Percentiles rank a stretch among this genome's conserved stretches.
phyloP scores from a whole-genome alignment of 2,113 vertebrate species.

The Andinoacara biseriatus region DNA sequence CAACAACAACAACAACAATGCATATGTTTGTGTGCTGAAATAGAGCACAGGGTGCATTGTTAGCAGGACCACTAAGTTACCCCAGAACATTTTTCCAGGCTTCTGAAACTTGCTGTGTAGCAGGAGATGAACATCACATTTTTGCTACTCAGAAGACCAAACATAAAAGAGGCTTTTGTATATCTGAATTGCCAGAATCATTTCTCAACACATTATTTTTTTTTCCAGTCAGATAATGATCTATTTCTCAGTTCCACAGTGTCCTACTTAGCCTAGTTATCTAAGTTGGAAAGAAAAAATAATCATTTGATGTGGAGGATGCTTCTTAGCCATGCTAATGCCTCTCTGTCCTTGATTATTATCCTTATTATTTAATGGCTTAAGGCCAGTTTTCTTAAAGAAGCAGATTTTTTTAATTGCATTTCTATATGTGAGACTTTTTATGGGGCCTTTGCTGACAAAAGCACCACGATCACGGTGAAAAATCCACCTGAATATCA shows the following conservation, averaged over 20 bases:
- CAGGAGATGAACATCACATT: conserved; percentile 52
- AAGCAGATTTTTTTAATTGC: conserved; percentile 18
- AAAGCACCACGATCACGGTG: neutral
- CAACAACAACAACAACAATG: conserved; percentile 23
- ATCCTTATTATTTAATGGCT: conserved; percentile 67
- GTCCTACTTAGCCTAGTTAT: conserved; percentile 74
- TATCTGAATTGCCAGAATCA: conserved; percentile 50
- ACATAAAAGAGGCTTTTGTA: conserved; percentile 62
- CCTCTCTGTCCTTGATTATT: conserved; percentile 65
- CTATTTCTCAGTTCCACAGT: conserved; percentile 61
- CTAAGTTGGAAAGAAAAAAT: conserved; percentile 50
- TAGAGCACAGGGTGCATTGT: conserved; percentile 4
- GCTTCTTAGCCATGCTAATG: conserved; percentile 51
- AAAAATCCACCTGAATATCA: conserved; percentile 30
- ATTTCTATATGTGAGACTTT: conserved; percentile 7
- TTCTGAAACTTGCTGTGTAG: conserved; percentile 26
- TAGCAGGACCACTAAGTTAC: conserved; percentile 6
- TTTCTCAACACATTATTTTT: conserved; percentile 40
- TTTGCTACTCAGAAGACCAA: conserved; percentile 61
- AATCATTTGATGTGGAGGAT: conserved; percentile 61
- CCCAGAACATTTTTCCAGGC: conserved; percentile 7
- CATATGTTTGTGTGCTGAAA: conserved; percentile 28
- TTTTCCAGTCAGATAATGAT: conserved; percentile 65
- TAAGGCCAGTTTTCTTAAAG: conserved; percentile 41
- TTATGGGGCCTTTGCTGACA: conserved; percentile 17